A percentile compares a stretch with the other conserved stretches of the same genome.
These are phyloP conservation scores for Papilio polyxenes DNA, from an alignment of 1,140 invertebrate genomes.

Conservation along the genomic window DNA sequence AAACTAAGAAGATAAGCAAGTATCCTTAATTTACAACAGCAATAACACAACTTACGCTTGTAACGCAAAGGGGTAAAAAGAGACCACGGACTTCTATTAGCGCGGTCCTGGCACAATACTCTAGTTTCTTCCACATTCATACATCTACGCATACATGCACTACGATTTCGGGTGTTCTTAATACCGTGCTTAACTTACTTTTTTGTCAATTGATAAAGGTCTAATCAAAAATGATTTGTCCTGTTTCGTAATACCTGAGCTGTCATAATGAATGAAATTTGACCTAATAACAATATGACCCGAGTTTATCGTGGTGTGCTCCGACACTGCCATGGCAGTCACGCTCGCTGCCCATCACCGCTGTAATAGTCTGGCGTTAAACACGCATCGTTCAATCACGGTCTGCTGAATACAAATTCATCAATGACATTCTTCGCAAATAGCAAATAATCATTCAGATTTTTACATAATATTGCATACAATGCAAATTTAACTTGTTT, in stretches of 20 bases:
- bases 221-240: not conserved
- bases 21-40: not conserved
- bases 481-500: not conserved
- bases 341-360: conserved; percentile 17
- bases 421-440: conserved; percentile 17
- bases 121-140: too few species aligned
- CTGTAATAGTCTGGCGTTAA: conserved; percentile 12
- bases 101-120: too few species aligned
- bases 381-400: not conserved
- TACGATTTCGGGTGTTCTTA: too few species aligned
- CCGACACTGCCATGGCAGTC: not conserved
- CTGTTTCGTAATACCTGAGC: not conserved
- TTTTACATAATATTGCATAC: conserved; percentile 7
- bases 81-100: too few species aligned
- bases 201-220: not conserved
- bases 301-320: not conserved
- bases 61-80: too few species aligned
- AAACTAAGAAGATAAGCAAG: not conserved
- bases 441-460: not conserved
- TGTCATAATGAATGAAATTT: conserved; percentile 18
- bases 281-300: not conserved
- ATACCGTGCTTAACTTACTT: not conserved
- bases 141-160: too few species aligned
- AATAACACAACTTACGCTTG: too few species aligned
- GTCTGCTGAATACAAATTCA: conserved; percentile 15